Base-by-base conservation (phyloP, 92 coral and sea anemone genomes). In the Parazoanthus darwini region DNA sequence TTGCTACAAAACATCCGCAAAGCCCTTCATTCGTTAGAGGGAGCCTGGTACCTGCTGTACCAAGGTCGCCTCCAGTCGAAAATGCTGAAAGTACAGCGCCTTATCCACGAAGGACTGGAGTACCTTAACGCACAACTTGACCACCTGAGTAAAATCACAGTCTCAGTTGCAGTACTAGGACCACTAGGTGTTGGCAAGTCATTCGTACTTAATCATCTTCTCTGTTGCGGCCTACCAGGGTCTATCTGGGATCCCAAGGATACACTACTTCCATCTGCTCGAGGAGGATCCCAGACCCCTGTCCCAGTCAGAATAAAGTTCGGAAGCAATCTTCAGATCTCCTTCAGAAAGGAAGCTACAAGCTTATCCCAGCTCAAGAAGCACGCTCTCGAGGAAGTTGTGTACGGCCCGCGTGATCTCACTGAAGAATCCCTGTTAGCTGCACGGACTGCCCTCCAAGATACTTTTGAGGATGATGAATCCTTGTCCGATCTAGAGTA, bases 171-270 rank as follows among this genome's bases (percentile, higher is more conserved):
- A 46, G 89, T 87, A 23, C 90, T 92, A 76, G 94, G 94, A 50
- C 85, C 85, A n/a, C 92, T 77, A 9, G 94, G 94, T 36, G 86
- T 71, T 26, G 94, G 94, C 67, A 92, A 92, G 50, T 89, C 92
- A 39, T 92, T 71, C 75, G 36, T 92, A 5, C 89, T 92, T 78
- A 92, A 92, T 39, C 89, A 67, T 82, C 81, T 92, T 35, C 68
- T 92, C 67, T 90, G 89, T 9, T 71, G 54, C 82, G 83, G 85
- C 23, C 80, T 92, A 59, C 20, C 68, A 1, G 78, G 22, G 39
- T 76, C 80, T 20, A n/a, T 76, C 11, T 51, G 74, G 23, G 29
- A 78, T 56, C 16, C 33, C 35, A 76, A 8, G 54, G 80, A 39
- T 51, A n/a, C 35, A 7, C 94, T 90, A 36, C 90, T 92, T 44